Evolutionary conservation across 2,113 vertebrate genomes (phyloP).

Genomic region (Rhagologus leucostigma): DNA sequence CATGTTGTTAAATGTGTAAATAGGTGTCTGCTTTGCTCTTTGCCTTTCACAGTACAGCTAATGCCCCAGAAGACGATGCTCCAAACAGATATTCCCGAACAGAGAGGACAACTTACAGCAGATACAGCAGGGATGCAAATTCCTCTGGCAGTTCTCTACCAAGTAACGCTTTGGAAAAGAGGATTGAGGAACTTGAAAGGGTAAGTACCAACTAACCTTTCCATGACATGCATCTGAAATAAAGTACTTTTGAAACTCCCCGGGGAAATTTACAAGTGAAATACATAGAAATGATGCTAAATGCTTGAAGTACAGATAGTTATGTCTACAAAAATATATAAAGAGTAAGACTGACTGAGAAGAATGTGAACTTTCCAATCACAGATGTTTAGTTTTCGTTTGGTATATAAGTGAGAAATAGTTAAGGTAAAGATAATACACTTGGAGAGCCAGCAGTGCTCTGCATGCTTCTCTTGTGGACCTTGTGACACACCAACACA

Average conservation of each 20-base stretch:
- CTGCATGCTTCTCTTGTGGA: not conserved
- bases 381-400: not conserved
- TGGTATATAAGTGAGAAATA: not conserved
- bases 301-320: not conserved
- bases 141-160: slow-evolving; percentile 65
- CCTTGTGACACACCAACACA: rapidly evolving
- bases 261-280: not conserved
- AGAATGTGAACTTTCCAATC: not conserved
- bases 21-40: not conserved
- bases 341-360: not conserved
- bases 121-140: slow-evolving; percentile 77
- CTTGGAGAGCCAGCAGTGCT: not conserved
- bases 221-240: not conserved
- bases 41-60: slow-evolving; percentile 64
- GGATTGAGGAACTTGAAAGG: slow-evolving; percentile 93
- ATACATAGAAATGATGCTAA: not conserved
- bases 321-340: not conserved
- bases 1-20: not conserved
- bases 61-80: slow-evolving; percentile 80
- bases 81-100: slow-evolving; percentile 71
- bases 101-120: slow-evolving; percentile 74
- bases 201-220: slow-evolving; percentile 58
- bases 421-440: not conserved
- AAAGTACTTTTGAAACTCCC: not conserved
- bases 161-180: slow-evolving; percentile 82